Percentiles rank a stretch among this genome's conserved stretches.
Conservation (phyloP, 2,113 vertebrate species). For the Panthera uncia region DNA sequence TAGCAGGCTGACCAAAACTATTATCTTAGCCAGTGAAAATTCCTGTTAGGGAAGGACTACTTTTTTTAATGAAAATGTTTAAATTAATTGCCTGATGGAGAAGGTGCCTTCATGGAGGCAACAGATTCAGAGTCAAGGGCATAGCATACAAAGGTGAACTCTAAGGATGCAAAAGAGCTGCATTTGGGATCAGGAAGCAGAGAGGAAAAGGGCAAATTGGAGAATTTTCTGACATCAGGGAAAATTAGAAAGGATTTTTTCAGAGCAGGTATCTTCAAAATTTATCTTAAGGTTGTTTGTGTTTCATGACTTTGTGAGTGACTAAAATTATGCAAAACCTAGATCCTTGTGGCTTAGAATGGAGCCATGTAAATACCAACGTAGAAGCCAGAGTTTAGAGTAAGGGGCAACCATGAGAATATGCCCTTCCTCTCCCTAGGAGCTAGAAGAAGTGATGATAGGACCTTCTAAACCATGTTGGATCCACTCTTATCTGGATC, state of each 20-base stretch:
- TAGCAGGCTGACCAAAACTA: neutral
- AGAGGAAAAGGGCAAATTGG: neutral
- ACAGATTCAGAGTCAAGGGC: neutral
- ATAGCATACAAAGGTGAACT: neutral
- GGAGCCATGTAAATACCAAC: neutral
- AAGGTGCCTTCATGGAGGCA: neutral
- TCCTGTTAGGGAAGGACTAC: neutral
- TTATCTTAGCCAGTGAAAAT: neutral
- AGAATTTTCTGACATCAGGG: neutral
- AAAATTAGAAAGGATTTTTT: neutral
- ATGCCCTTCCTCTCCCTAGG: neutral
- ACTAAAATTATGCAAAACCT: neutral
- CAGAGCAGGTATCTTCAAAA: neutral
- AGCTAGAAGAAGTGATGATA: neutral
- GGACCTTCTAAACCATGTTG: neutral
- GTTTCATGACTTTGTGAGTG: neutral
- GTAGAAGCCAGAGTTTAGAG: neutral
- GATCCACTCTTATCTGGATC: neutral
- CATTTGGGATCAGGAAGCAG: neutral
- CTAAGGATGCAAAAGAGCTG: neutral
- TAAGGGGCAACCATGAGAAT: neutral
- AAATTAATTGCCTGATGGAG: neutral
- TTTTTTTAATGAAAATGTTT: neutral
- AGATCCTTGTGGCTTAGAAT: neutral
- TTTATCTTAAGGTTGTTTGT: neutral